These are phyloP conservation scores for Zhengitettix transpicula DNA, from an alignment of 2,888 invertebrate genomes.

Conservation along the genomic window DNA sequence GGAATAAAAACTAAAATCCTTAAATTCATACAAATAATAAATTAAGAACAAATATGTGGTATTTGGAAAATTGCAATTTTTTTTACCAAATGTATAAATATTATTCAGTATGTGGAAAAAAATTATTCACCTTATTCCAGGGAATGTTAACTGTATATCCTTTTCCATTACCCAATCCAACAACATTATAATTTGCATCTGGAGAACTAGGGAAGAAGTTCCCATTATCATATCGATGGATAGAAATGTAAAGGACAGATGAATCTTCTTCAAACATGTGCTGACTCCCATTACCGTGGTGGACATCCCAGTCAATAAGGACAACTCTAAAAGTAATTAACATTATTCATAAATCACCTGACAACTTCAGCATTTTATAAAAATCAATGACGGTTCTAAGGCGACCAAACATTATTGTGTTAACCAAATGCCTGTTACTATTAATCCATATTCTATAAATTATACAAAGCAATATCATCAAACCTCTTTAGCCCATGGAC, in stretches of 20 bases:
- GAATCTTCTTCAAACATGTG: slow-evolving; percentile 56
- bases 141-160: slow-evolving; percentile 89
- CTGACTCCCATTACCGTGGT: slow-evolving; percentile 90
- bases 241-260: slow-evolving; percentile 72
- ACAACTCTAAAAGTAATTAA: slow-evolving; percentile 32
- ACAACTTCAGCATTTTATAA: no score
- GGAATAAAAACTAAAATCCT: no score
- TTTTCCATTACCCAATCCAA: slow-evolving; percentile 47
- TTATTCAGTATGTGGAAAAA: background rate
- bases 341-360: slow-evolving; percentile 2
- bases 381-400: no score
- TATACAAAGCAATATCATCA: background rate
- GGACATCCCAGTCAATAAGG: slow-evolving; percentile 90
- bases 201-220: slow-evolving; percentile 70
- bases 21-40: no score
- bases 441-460: no score
- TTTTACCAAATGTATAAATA: background rate
- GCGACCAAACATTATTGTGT: no score
- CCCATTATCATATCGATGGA: slow-evolving; percentile 82
- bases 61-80: no score
- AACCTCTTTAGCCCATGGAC: slow-evolving; percentile 41
- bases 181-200: slow-evolving; percentile 39
- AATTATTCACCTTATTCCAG: slow-evolving; percentile 53
- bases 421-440: no score
- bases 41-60: no score